Percentiles rank a stretch among this genome's conserved stretches.
Evolutionary conservation across 2,113 vertebrate genomes (phyloP).

Genomic region (Nibea albiflora): DNA sequence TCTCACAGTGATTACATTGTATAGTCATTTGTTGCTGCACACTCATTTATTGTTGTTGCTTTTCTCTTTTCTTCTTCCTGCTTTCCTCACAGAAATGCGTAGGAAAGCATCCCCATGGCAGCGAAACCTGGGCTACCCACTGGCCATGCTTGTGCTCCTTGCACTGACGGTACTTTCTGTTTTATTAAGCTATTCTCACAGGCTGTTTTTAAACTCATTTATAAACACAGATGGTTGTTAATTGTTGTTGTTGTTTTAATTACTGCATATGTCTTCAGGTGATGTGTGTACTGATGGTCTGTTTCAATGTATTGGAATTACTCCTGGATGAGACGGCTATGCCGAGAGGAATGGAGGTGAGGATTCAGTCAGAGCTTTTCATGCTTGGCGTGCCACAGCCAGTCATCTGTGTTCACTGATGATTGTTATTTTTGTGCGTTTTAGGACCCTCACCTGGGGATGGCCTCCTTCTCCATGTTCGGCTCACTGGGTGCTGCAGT

Average conservation of each 20-base stretch:
- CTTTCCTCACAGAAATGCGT: slow-evolving; percentile 86
- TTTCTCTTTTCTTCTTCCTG: background rate
- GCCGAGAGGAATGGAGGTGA: slow-evolving; percentile 96
- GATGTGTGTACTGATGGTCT: slow-evolving; percentile 93
- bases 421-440: slow-evolving; percentile 2
- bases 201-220: background rate
- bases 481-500: slow-evolving; percentile 94
- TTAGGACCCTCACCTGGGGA: slow-evolving; percentile 91
- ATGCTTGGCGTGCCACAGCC: background rate
- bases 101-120: slow-evolving; percentile 94
- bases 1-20: background rate
- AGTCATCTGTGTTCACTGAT: background rate
- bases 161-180: slow-evolving; percentile 87
- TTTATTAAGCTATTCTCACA: background rate
- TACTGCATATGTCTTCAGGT: slow-evolving; percentile 79
- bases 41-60: slow-evolving; percentile 3
- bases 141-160: slow-evolving; percentile 94
- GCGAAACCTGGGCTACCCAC: slow-evolving; percentile 94
- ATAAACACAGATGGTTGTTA: background rate
- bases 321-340: slow-evolving; percentile 94
- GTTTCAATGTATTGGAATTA: slow-evolving; percentile 94
- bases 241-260: background rate
- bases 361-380: background rate
- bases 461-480: slow-evolving; percentile 95
- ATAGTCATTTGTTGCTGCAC: background rate